A percentile compares a stretch with the other conserved stretches of the same genome.
Conservation (phyloP, 2,888 invertebrate genomes). For the Drosophila melanosoma region DNA sequence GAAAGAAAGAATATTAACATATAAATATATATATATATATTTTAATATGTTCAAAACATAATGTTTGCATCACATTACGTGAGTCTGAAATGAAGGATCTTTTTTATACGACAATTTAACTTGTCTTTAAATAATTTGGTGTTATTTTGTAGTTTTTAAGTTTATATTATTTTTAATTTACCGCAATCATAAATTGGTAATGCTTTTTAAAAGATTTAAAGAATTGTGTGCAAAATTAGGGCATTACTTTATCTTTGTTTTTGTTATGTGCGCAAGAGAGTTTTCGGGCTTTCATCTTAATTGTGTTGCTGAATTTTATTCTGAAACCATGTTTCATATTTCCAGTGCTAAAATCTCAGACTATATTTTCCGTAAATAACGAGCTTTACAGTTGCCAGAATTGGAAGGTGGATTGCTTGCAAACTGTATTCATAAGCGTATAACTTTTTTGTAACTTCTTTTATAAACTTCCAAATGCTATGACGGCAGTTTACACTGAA, state of each 20-base stretch:
- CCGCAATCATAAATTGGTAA: too few relatives aligned
- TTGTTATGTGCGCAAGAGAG: not conserved
- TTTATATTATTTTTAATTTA: too few relatives aligned
- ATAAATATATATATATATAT: not conserved
- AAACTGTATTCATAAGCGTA: not conserved
- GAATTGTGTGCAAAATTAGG: too few relatives aligned
- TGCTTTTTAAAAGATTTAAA: too few relatives aligned
- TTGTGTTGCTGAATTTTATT: rapidly evolving
- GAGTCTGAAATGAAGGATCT: not conserved
- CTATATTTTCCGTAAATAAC: not conserved
- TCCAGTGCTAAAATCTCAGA: too few relatives aligned
- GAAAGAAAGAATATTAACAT: not conserved
- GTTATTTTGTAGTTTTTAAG: not conserved
- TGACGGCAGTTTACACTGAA: not conserved
- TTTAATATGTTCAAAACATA: not conserved
- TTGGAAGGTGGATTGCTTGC: not conserved
- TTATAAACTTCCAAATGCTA: not conserved
- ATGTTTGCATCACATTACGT: not conserved
- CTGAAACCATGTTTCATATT: not conserved
- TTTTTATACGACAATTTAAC: not conserved
- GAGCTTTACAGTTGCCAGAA: not conserved
- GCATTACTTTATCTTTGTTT: not conserved
- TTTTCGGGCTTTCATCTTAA: not conserved
- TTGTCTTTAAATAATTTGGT: not conserved
- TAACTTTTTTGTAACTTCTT: not conserved